Conservation (phyloP, 2,113 vertebrate genomes). For the Pantherophis guttatus region DNA sequence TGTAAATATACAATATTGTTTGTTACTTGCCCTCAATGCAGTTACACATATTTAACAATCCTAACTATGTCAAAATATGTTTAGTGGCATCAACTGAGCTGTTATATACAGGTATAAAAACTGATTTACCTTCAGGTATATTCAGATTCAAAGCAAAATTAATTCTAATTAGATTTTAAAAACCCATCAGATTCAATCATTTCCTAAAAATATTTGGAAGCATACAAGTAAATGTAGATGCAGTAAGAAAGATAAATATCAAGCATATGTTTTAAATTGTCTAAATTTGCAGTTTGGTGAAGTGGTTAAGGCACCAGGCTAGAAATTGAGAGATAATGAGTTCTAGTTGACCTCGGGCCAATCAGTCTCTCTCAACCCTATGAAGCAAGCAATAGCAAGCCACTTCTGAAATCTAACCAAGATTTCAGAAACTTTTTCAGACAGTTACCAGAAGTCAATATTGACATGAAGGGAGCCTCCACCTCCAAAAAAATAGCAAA, state of each 20-base stretch:
- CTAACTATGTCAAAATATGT: neutral
- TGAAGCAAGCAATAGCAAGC: neutral
- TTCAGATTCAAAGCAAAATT: neutral
- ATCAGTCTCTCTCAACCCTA: neutral
- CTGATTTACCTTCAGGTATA: neutral
- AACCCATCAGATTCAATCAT: neutral
- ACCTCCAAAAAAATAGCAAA: neutral
- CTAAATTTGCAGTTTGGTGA: neutral
- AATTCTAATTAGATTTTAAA: neutral
- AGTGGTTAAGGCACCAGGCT: neutral
- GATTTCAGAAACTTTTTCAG: neutral
- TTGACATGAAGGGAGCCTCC: neutral
- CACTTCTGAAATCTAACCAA: neutral
- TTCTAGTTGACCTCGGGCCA: neutral
- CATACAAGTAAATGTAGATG: neutral
- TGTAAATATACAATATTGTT: neutral
- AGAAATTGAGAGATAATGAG: neutral
- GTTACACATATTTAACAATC: neutral
- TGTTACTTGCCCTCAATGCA: neutral
- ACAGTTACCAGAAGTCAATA: neutral
- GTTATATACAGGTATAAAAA: neutral
- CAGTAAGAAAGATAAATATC: neutral
- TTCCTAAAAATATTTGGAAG: neutral
- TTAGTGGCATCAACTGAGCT: neutral
- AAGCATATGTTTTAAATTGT: neutral